These are phyloP conservation scores for Drosophila willistoni DNA, from an alignment of 1,140 invertebrate genomes.

Conservation along the genomic window DNA sequence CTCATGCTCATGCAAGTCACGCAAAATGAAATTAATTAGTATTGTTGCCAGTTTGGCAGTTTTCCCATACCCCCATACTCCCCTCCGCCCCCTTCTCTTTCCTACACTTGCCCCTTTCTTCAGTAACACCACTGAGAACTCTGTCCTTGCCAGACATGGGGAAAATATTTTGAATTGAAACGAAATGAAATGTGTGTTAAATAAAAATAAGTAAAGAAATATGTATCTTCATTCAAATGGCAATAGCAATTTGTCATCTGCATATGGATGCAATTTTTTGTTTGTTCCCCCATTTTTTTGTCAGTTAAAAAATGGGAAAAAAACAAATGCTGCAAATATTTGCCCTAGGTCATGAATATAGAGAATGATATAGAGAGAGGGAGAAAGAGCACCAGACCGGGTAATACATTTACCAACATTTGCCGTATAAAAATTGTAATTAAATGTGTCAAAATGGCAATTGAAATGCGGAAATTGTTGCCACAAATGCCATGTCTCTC, in stretches of 20 bases:
- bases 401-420: neutral
- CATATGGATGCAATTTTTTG: slow-evolving; percentile 7
- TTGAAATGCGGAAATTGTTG: slow-evolving; percentile 3
- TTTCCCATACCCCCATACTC: neutral
- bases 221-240: neutral
- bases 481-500: neutral
- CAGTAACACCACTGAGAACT: too few relatives aligned
- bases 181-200: neutral
- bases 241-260: slow-evolving; percentile 8
- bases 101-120: too few relatives aligned
- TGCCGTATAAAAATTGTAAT: neutral
- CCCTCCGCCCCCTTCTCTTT: too few relatives aligned
- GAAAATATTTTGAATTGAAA: neutral
- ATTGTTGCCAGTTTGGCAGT: slow-evolving; percentile 64
- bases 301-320: neutral
- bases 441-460: slow-evolving; percentile 13
- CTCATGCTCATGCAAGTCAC: slow-evolving; percentile 63
- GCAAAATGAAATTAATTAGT: slow-evolving; percentile 72
- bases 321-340: neutral
- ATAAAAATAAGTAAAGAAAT: neutral
- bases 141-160: too few relatives aligned
- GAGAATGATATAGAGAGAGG: neutral
- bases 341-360: slow-evolving; percentile 3
- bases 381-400: neutral
- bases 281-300: too few relatives aligned